A percentile compares a stretch with the other conserved stretches of the same genome.
These are phyloP conservation scores for Rhipidura dahli DNA, from an alignment of 2,113 vertebrate genomes.

Conservation along the genomic window DNA sequence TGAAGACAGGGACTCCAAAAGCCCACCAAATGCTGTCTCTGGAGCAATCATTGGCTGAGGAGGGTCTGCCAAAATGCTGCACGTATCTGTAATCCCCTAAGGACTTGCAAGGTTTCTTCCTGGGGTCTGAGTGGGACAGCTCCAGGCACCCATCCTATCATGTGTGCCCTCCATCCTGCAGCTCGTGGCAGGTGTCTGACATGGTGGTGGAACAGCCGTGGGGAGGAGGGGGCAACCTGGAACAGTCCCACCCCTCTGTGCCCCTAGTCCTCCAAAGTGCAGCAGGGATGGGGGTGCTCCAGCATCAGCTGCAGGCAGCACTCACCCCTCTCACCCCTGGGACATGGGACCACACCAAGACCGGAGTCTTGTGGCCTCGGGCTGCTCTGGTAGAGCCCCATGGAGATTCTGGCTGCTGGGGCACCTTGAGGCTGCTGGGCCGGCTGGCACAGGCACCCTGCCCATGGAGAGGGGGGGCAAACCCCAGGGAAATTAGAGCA, in stretches of 20 bases:
- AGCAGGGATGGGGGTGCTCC: not conserved
- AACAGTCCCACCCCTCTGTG: not conserved
- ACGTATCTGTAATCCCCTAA: not conserved
- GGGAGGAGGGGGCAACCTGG: not conserved
- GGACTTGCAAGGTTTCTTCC: not conserved
- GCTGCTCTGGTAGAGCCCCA: fast-evolving
- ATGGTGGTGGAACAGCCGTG: not conserved
- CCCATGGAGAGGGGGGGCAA: not conserved
- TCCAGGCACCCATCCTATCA: not conserved
- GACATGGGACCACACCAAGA: fast-evolving
- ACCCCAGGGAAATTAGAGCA: slow-evolving; percentile 62
- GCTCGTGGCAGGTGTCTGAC: not conserved
- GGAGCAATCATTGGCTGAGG: not conserved
- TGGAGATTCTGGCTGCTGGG: not conserved
- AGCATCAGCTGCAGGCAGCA: not conserved
- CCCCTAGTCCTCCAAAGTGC: not conserved
- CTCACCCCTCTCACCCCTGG: not conserved
- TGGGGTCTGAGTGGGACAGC: fast-evolving
- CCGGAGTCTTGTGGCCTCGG: fast-evolving
- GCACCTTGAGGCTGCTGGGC: not conserved
- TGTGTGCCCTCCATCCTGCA: fast-evolving
- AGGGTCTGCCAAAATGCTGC: not conserved
- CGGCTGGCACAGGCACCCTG: not conserved
- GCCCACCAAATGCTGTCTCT: not conserved
- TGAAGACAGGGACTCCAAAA: not conserved